Evolutionary conservation across 1,140 invertebrate genomes (phyloP), one percentile per base, ranked within the genome.

Genomic region (Dinothrombium tinctorium): DNA sequence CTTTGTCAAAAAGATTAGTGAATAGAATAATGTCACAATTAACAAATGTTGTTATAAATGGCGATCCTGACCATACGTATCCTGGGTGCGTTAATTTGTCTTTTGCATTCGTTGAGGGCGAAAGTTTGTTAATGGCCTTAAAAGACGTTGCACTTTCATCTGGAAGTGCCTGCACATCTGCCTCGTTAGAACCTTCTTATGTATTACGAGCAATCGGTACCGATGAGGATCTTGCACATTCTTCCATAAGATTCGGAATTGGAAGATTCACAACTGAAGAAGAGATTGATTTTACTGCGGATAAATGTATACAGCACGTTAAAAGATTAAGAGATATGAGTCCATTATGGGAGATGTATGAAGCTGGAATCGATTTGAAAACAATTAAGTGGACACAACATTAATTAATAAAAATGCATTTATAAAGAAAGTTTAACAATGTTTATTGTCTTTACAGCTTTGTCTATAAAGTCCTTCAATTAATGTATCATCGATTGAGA

Each of bases 271-370:
- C 92, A 41, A 98, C 92, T 11, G 58, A 78, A 42, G 79, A 82
- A 51, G 92, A 98, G 64, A 69, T 99, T 2, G 82, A 96, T 56
- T 96, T 84, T 52, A 94, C 87, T 20, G 79, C 76, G 2, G 68
- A 84, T 36, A 80, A 75, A 56, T 86, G 79, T 50, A 82, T 98
- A 36, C 64, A 72, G 49, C 79, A 96, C 59, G 87, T 94, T 2
- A 72, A 72, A 48, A 63, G 79, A 46, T 67, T 99, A 26, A 65
- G 92, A 47, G 87, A 94, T 57, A 94, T 99, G 86, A 76, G 86
- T 57, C 92, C 92, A 4, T 61, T 99, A 0, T 99, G 92, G 92
- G 92, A 99, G 59, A 98, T 99, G 92, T 75, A 94, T 11, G 76
- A 95, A 62, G 90, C 96, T 62, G 92, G 92, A 36, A 72, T 98